Base-by-base conservation (phyloP, 2,888 invertebrate genomes). In the Acrobasis repandana region DNA sequence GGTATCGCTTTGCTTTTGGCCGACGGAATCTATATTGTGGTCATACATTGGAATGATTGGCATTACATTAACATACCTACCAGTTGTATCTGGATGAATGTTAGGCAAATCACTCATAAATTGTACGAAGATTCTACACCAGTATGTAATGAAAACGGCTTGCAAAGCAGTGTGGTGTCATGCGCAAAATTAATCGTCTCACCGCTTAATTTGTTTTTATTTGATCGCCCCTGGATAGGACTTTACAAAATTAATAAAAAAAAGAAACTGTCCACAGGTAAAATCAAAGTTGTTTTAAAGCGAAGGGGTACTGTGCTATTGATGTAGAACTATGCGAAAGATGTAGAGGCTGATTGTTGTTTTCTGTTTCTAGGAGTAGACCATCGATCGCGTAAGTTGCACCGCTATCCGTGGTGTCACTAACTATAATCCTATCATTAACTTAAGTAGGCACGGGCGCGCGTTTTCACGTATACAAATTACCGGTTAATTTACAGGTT, bases 361-460 rank as follows among this genome's bases (percentile, higher is more conserved):
- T 90, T 93, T 91, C 87, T 93, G 88, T 93, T 93, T 93, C 90
- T 93, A 93, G 93, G 92, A 90, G 92, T 93, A 93, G 93, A 92
- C 92, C 93, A 78, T 93, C 93, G 87, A 92, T 91, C 88, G 88
- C 88, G 93, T 93, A 93, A 93, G 93, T 93, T 86, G 86, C 91
- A 91, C 91, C 90, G 90, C 91, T 91, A 86, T 87, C 83, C 86
- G 89, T 91, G 91, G 91, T 92, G 91, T 90, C 90, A 91, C 91
- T 92, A 91, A 92, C 90, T 77, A 72, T 83, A 82, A 80, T 80
- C 75, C 85, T 77, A 81, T 82, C 78, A 89, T 87, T 91, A 89
- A 91, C 90, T 79, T 64, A 65, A 75, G 63, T 74, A 74, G 84
- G 84, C 80, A 80, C 86, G 89, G 84, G 88, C 88, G 90, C 84